These are phyloP conservation scores for Rhinopomastus cyanomelas DNA, from an alignment of 2,113 vertebrate species.

Conservation along the genomic window DNA sequence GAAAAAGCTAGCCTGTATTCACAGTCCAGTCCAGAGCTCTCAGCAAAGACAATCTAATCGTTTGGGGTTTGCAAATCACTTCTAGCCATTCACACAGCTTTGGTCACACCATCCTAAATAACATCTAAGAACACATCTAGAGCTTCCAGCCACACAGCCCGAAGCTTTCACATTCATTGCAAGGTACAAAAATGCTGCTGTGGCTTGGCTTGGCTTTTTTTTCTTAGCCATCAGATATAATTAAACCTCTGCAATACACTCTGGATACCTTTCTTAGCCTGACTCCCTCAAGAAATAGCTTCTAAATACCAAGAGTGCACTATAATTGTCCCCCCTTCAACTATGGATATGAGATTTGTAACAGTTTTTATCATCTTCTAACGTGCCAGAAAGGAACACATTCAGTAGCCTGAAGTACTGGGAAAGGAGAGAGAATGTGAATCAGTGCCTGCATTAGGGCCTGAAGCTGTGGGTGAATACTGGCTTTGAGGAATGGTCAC, in stretches of 20 bases:
- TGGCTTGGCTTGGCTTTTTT: not conserved
- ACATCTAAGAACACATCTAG: not conserved
- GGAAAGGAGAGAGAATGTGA: not conserved
- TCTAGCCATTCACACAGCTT: not conserved
- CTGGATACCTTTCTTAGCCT: constrained; percentile 26
- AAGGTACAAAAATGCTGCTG: not conserved
- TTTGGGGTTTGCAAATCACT: not conserved
- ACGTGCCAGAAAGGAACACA: constrained; percentile 24
- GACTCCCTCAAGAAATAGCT: constrained; percentile 34
- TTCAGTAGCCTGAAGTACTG: not conserved
- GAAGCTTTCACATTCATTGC: not conserved
- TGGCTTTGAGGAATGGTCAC: not conserved
- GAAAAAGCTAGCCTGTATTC: not conserved
- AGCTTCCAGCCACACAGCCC: not conserved
- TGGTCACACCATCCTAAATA: not conserved
- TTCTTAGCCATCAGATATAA: not conserved
- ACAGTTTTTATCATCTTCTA: constrained; percentile 35
- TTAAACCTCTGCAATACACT: not conserved
- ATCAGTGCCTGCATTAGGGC: not conserved
- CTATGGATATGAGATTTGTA: not conserved
- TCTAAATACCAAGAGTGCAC: constrained; percentile 21
- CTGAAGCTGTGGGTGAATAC: not conserved
- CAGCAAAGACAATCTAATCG: not conserved
- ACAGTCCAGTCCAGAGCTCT: not conserved
- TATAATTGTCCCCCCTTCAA: constrained; percentile 9